These are phyloP conservation scores for Drosophila buzzatii DNA, from an alignment of 2,888 invertebrate genomes.

Conservation along the genomic window DNA sequence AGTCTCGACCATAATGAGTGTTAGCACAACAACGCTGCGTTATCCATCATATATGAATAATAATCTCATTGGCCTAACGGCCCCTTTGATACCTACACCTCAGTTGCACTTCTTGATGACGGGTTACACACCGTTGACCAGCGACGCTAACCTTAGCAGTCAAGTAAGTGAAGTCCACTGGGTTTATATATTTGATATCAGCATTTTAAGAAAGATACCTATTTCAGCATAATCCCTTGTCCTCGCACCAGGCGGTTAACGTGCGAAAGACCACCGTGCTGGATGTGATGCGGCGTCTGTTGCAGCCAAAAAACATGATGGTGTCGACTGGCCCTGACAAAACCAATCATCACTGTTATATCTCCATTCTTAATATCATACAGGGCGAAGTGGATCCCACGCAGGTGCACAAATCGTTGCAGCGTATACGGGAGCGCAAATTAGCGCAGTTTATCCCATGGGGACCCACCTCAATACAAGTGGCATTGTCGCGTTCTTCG, in stretches of 20 bases:
- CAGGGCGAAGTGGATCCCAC: conserved; percentile 99
- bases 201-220: not conserved
- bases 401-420: conserved; percentile 98
- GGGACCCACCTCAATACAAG: conserved; percentile 99
- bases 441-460: conserved; percentile 98
- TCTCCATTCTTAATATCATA: conserved; percentile 98
- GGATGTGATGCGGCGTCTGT: conserved; percentile 97
- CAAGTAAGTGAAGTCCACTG: conserved; percentile 29
- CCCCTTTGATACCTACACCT: conserved; percentile 98
- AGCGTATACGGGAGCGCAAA: conserved; percentile 97
- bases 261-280: conserved; percentile 98
- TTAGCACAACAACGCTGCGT: conserved; percentile 95
- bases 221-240: conserved; percentile 28
- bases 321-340: conserved; percentile 97
- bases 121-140: conserved; percentile 97
- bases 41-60: conserved; percentile 99
- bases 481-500: conserved; percentile 97
- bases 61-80: conserved; percentile 97
- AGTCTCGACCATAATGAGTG: conserved; percentile 99
- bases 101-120: conserved; percentile 99
- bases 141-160: conserved; percentile 90
- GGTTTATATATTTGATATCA: not conserved
- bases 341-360: conserved; percentile 96
- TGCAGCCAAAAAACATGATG: conserved; percentile 99
- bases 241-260: conserved; percentile 85